Evolutionary conservation across 2,888 invertebrate species (phyloP), one percentile per base, ranked within the genome.

Genomic region (Argyresthia goedartella): DNA sequence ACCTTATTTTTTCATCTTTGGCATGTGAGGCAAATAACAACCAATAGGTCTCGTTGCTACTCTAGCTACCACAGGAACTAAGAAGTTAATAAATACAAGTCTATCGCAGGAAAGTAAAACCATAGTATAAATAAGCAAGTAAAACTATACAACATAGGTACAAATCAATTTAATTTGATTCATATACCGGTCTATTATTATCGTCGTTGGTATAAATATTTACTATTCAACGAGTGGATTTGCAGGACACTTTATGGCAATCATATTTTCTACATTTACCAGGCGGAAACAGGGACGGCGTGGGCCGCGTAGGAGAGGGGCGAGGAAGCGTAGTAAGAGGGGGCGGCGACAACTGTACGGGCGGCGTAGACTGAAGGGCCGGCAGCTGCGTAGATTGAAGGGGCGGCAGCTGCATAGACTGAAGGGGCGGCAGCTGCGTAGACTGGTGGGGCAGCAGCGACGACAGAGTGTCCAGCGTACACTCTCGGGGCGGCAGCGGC

Each of bases 201-300:
- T 25, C 25, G 25, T 25, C 25, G 25, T 25, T 25, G 25, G 25
- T 33, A 46, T 62, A 68, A 54, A 49, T 76, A 60, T 75, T 73
- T 69, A 68, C 68, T 63, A 60, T 49, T 65, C 55, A 56, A 60
- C 56, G 60, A 58, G 61, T 64, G 58, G 11, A 44, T 15, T 25
- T 25, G 16, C 44, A 42, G 66, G 73, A 67, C 71, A 73, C 72
- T 60, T 25, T 6, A 25, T 25, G 25, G 25, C 25, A 25, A 25
- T 72, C 62, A 64, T 62, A 66, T 65, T 66, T 53, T 65, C 39
- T 48, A 43, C 13, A 16, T 62, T 71, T 73, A 78, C 77, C 77
- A 78, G 67, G 74, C 71, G 44, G 80, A 76, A 56, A 76, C 67
- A 14, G 82, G 72, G 60, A 82, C 78, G 56, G 73, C 71, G 59